Percentiles rank a stretch among this genome's conserved stretches.
Evolutionary conservation across 2,888 invertebrate species (phyloP).

Genomic region (Folsomia candida): DNA sequence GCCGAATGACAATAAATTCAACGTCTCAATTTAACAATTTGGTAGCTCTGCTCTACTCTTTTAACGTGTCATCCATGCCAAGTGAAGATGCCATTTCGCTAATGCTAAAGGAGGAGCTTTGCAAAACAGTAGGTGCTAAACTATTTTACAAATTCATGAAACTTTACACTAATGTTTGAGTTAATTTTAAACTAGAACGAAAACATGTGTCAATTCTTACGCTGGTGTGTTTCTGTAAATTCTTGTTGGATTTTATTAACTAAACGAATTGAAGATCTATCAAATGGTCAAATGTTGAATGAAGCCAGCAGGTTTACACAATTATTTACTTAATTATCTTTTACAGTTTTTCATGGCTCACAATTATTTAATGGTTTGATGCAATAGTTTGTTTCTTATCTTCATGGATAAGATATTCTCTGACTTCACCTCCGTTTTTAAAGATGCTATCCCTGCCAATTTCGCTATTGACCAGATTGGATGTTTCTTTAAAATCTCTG

Average conservation of each 20-base stretch:
- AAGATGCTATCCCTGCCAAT: background rate
- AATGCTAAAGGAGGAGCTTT: slow-evolving; percentile 8
- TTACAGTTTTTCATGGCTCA: too few species aligned
- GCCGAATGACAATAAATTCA: slow-evolving; percentile 25
- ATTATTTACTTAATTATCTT: too few species aligned
- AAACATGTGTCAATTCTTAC: too few species aligned
- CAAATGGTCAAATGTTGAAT: background rate
- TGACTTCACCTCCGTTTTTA: background rate
- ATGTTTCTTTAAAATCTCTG: background rate
- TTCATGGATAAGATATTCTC: background rate
- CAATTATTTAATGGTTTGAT: background rate
- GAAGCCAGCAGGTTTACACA: background rate
- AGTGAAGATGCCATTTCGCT: slow-evolving; percentile 28
- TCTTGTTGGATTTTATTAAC: background rate
- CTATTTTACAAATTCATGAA: too few species aligned
- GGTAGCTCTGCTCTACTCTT: slow-evolving; percentile 33
- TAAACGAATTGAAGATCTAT: background rate
- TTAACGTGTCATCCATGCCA: slow-evolving; percentile 33
- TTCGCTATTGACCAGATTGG: background rate
- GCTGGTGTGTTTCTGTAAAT: background rate
- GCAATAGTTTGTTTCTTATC: background rate
- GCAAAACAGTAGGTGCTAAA: background rate
- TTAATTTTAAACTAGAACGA: too few species aligned
- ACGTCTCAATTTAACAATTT: slow-evolving; percentile 31
- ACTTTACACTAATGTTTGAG: too few species aligned